Percentiles rank a stretch among this genome's conserved stretches.
Evolutionary conservation across 2,888 invertebrate genomes (phyloP).

Genomic region (Rhingia campestris): DNA sequence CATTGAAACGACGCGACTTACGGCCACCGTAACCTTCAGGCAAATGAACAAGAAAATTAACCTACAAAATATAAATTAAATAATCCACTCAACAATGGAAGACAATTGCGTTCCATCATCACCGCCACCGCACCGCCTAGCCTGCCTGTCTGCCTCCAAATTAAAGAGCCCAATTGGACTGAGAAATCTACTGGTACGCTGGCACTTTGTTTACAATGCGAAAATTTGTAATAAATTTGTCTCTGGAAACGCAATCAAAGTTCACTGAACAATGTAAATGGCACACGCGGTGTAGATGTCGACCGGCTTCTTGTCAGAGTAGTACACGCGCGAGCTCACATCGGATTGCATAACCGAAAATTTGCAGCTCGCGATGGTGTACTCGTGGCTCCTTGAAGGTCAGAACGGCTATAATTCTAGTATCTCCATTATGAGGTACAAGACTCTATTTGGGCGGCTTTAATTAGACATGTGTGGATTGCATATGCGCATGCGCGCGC

Average conservation of each 20-base stretch:
- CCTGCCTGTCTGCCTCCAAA: constrained; percentile 3
- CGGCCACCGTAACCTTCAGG: constrained; percentile 63
- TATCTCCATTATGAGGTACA: constrained; percentile 26
- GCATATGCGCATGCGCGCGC: constrained; percentile 25
- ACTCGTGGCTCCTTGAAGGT: constrained; percentile 56
- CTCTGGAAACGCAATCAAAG: constrained; percentile 71
- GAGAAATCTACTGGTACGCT: constrained; percentile 30
- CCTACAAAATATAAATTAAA: constrained; percentile 74
- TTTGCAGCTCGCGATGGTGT: constrained; percentile 36
- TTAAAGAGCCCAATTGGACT: constrained; percentile 50
- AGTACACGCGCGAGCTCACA: constrained; percentile 39
- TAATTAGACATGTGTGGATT: constrained; percentile 46
- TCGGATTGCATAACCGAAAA: constrained; percentile 64
- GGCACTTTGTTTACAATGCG: constrained; percentile 65
- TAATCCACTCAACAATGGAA: constrained; percentile 72
- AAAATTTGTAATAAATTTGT: constrained; percentile 73
- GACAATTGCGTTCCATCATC: constrained; percentile 61
- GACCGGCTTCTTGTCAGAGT: constrained; percentile 22
- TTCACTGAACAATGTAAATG: constrained; percentile 74
- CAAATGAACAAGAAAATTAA: constrained; percentile 72
- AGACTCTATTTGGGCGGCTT: constrained; percentile 52
- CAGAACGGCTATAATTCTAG: constrained; percentile 49
- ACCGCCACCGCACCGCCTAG: neutral
- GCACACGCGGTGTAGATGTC: constrained; percentile 50
- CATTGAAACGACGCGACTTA: constrained; percentile 44